Percentiles rank a stretch among this genome's conserved stretches.
Conservation (phyloP, 1,140 invertebrate species). For the Potamilus streckersoni region DNA sequence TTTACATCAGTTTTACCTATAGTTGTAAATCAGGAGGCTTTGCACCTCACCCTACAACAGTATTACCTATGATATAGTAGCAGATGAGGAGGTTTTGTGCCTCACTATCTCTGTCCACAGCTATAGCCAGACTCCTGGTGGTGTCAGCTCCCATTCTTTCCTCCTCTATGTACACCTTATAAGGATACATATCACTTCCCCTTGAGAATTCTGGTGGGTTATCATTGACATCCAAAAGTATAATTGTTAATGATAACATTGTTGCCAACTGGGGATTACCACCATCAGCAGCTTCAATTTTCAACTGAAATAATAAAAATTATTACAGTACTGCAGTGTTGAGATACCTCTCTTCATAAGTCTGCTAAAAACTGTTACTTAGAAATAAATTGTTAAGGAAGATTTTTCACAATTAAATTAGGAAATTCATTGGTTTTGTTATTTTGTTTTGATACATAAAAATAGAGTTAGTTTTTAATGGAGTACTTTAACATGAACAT, state of each 20-base stretch:
- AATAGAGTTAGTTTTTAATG: too few relatives aligned
- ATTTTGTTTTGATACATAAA: too few relatives aligned
- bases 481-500: too few relatives aligned
- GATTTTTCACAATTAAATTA: too few relatives aligned
- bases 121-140: constrained; percentile 39
- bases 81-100: constrained; percentile 43
- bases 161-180: constrained; percentile 28
- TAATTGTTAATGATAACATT: constrained; percentile 36
- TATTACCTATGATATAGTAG: constrained; percentile 51
- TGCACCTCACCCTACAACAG: background rate
- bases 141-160: constrained; percentile 33
- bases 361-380: too few relatives aligned
- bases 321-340: background rate
- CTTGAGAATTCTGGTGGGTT: constrained; percentile 41
- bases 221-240: constrained; percentile 46
- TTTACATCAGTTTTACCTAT: too few relatives aligned
- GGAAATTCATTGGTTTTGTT: too few relatives aligned
- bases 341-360: too few relatives aligned
- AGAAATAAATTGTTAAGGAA: too few relatives aligned
- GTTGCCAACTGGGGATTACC: constrained; percentile 32
- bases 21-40: background rate
- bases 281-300: constrained; percentile 42
- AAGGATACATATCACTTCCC: constrained; percentile 17
- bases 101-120: constrained; percentile 43
- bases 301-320: constrained; percentile 30